Evolutionary conservation across 2,797 vertebrate genomes (phyloP).

Genomic region (Scolopax rusticola): DNA sequence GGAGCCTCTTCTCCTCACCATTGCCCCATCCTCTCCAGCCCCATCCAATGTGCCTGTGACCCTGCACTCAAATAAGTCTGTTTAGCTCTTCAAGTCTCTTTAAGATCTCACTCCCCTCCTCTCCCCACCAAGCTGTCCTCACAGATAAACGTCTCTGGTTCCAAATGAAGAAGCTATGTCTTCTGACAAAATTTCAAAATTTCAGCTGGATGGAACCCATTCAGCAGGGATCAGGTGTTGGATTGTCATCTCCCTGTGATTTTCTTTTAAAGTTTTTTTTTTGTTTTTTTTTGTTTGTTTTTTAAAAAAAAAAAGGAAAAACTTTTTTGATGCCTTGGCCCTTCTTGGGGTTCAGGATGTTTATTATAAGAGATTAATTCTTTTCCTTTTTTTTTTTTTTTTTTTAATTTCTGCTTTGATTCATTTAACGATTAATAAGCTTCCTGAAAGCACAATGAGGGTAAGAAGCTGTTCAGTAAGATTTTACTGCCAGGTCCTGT

Average conservation of each 20-base stretch:
- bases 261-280: not conserved
- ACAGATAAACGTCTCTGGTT: not conserved
- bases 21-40: not conserved
- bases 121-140: not conserved
- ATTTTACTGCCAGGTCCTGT: not conserved
- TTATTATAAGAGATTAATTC: not conserved
- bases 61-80: not conserved
- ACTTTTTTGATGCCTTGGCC: not conserved
- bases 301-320: too few species aligned
- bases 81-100: not conserved
- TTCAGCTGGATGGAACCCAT: not conserved
- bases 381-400: not conserved
- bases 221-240: not conserved
- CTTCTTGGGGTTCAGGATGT: not conserved
- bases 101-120: not conserved
- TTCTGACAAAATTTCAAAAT: not conserved
- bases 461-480: not conserved
- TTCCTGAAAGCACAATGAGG: not conserved
- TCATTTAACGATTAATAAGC: not conserved
- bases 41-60: fast-evolving
- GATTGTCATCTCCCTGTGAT: not conserved
- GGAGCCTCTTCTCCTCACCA: not conserved
- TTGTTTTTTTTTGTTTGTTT: too few species aligned
- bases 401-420: not conserved
- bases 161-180: fast-evolving